Evolutionary conservation across 92 coral and sea anemone genomes (phyloP).

Genomic region (Metridium senile): DNA sequence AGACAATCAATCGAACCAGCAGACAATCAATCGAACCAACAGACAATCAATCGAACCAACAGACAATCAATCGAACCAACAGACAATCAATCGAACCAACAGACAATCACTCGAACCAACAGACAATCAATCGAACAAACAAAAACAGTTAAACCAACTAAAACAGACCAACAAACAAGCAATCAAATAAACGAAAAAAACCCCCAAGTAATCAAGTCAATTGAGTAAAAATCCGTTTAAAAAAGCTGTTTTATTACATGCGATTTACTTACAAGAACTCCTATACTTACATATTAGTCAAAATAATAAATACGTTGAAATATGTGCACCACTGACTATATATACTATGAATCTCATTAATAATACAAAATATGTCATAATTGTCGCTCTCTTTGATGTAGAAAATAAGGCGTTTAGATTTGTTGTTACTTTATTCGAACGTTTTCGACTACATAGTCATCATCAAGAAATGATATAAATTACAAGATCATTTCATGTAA

Average conservation of each 20-base stretch:
- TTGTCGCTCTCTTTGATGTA: no score
- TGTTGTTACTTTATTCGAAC: no score
- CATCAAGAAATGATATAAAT: no score
- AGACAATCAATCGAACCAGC: neutral
- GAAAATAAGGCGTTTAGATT: no score
- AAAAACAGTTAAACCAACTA: no score
- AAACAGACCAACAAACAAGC: neutral
- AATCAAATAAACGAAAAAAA: no score
- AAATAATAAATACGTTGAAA: slow-evolving; percentile 37
- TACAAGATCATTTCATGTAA: no score
- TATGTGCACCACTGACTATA: slow-evolving; percentile 23
- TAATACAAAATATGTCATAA: neutral
- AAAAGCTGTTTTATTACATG: slow-evolving; percentile 19
- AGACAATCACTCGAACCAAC: neutral
- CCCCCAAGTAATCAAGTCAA: no score
- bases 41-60: neutral
- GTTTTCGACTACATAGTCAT: no score
- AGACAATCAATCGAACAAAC: neutral
- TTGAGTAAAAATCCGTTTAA: neutral
- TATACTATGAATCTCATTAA: neutral
- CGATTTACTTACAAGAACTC: slow-evolving; percentile 20
- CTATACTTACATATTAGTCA: slow-evolving; percentile 3
- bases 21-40: neutral
- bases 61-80: neutral
- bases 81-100: neutral